Evolutionary conservation across 1,140 invertebrate genomes (phyloP).

Genomic region (Monomorium pharaonis): DNA sequence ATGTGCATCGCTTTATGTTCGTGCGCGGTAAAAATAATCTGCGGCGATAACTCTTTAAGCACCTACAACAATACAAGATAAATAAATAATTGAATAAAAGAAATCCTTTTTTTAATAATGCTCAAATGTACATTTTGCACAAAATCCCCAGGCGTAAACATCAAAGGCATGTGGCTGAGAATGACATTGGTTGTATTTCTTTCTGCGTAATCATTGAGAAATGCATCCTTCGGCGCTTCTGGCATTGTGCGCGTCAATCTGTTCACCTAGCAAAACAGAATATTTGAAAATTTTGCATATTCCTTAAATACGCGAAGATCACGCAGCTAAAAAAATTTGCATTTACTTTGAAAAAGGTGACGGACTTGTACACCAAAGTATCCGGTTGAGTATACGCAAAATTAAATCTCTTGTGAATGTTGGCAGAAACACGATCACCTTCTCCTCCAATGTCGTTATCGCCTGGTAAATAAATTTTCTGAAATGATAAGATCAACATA

Average conservation of each 20-base stretch:
- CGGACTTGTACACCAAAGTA: conserved; percentile 86
- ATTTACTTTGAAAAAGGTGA: conserved; percentile 87
- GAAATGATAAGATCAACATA: conserved; percentile 65
- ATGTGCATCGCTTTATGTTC: conserved; percentile 90
- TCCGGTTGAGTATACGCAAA: conserved; percentile 90
- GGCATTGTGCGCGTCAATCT: conserved; percentile 87
- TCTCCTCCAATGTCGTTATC: conserved; percentile 99
- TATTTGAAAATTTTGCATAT: neutral
- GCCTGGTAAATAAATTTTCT: conserved; percentile 95
- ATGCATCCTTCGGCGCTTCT: conserved; percentile 84
- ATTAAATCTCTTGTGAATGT: conserved; percentile 92
- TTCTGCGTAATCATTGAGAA: conserved; percentile 87
- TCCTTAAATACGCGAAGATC: neutral
- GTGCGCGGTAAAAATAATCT: conserved; percentile 94
- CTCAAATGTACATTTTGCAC: conserved; percentile 86
- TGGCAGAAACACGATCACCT: conserved; percentile 89
- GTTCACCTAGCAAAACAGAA: conserved; percentile 89
- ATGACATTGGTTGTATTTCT: conserved; percentile 87
- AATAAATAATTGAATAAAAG: conserved; percentile 47
- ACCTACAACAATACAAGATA: conserved; percentile 84
- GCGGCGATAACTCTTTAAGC: conserved; percentile 88
- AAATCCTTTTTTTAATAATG: neutral
- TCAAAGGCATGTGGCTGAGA: conserved; percentile 90
- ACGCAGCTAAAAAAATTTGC: neutral
- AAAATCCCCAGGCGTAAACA: conserved; percentile 87